Base-by-base conservation (phyloP, 2,113 vertebrate genomes). In the Nycticebus coucang region DNA sequence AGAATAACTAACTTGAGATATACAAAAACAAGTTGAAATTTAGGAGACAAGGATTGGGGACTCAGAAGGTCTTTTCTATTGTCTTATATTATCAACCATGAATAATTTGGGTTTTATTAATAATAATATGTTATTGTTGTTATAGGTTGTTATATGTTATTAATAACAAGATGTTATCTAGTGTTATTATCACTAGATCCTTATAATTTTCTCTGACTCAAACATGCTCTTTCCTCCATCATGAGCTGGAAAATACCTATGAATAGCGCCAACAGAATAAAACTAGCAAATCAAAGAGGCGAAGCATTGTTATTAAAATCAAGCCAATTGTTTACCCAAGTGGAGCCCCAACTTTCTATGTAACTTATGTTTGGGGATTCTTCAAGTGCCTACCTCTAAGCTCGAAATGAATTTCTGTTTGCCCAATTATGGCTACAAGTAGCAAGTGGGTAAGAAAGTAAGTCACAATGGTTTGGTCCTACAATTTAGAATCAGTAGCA, bases 371-470 rank as follows among this genome's bases (percentile, higher is more conserved):
- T 35, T 77, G 17, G 19, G 72, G 30, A 30, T 89, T 59, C 74
- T 80, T 79, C 21, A 81, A 37, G 4, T 26, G 37, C 8, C 41
- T 10, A 50, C 1, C 15, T 55, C 60, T 74, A 89, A 87, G 4
- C 11, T 95, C 90, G 17, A 60, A 84, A 89, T 17, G 72, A 95
- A 68, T 12, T 78, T 92, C 35, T 15, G 59, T 81, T 74, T 87
- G 50, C 1, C n/a, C 30, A 79, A 3, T 4, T 50, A 19, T 55
- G 33, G 15, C 41, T 86, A 24, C 24, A 64, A 60, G 15, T 9
- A 74, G 7, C 33, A 78, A 72, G 28, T 81, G 3, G 0, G 4
- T 81, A 30, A 92, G 15, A 79, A 92, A 50, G 59, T 83, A 62
- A 62, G 64, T 83, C 62, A 64, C 41, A 24, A 33, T 69, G 55